Evolutionary conservation across 2,113 vertebrate genomes (phyloP), one percentile per base, ranked within the genome.

Genomic region (Gobiocypris rarus): DNA sequence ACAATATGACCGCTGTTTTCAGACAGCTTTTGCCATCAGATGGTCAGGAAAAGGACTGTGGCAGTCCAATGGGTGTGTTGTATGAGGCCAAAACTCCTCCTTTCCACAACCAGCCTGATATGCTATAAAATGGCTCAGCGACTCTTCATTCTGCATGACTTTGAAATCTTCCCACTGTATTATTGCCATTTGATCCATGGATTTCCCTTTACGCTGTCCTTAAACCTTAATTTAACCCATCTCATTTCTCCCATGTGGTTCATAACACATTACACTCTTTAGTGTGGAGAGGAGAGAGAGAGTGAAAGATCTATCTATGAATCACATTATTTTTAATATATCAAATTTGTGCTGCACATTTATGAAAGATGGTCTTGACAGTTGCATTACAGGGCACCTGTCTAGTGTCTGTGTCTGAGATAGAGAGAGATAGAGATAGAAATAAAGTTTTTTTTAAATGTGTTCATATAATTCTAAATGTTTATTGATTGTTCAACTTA

Each of bases 401-500:
- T 88, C 89, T 85, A 89, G 24, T 87, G 83, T 31, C 34, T 34
- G 24, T 87, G 83, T 31, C 34, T 34, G 26, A 31, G 61, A 63
- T 26, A 31, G 26, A 31, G 61, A 65, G 61, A 65, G 61, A 31
- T 26, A 65, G 26, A 31, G 61, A 28, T 31, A 31, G 31, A 1
- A 3, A 31, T 31, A 31, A 3, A 31, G 31, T 2, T n/a, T n/a
- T n/a, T n/a, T n/a, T n/a, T 31, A 31, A 3, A 31, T 34, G 2
- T 34, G 34, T 34, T 34, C 34, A 34, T 34, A 34, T 2, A 34
- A 34, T 3, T 4, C 34, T 34, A 34, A 34, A 34, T 34, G 34
- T 34, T 34, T 34, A 34, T 34, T 34, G 34, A 34, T 34, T 34
- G 34, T 34, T 34, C 34, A 34, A 34, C 34, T 34, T 34, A 4